phyloP scores from a whole-genome alignment of 2,797 vertebrate genomes.

The Clarias fuscus region DNA sequence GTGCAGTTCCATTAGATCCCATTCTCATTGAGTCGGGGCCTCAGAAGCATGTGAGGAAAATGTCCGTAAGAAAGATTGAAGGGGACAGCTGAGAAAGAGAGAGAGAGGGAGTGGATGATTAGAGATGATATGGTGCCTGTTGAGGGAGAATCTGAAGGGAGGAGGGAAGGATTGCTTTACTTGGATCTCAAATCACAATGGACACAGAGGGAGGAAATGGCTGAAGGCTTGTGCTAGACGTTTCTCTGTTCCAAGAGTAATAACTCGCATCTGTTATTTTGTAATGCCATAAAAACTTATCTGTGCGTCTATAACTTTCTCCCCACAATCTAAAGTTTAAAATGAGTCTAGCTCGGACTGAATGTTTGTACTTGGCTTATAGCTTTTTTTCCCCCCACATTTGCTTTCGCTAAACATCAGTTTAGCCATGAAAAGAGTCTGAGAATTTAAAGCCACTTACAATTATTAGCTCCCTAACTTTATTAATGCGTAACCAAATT shows the following conservation, averaged over 20 bases:
- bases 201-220: conserved; percentile 44
- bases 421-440: not conserved
- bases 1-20: conserved; percentile 10
- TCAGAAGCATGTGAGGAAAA: conserved; percentile 38
- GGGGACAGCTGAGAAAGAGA: conserved; percentile 54
- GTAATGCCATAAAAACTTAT: not conserved
- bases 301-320: not conserved
- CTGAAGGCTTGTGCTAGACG: conserved; percentile 1
- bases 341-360: not conserved
- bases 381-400: not conserved
- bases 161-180: conserved; percentile 43
- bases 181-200: conserved; percentile 45
- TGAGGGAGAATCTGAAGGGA: conserved; percentile 37
- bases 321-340: not conserved
- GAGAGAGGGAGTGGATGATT: conserved; percentile 43
- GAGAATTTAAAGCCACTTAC: not conserved
- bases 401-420: not conserved
- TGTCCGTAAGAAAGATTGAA: conserved; percentile 48
- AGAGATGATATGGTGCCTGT: conserved; percentile 48
- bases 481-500: not conserved
- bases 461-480: not conserved
- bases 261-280: not conserved
- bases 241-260: not conserved
- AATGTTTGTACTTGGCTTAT: conserved; percentile 18
- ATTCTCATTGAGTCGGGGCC: conserved; percentile 30